Conservation (phyloP, 2,888 invertebrate species). For the Drosophila limbata region DNA sequence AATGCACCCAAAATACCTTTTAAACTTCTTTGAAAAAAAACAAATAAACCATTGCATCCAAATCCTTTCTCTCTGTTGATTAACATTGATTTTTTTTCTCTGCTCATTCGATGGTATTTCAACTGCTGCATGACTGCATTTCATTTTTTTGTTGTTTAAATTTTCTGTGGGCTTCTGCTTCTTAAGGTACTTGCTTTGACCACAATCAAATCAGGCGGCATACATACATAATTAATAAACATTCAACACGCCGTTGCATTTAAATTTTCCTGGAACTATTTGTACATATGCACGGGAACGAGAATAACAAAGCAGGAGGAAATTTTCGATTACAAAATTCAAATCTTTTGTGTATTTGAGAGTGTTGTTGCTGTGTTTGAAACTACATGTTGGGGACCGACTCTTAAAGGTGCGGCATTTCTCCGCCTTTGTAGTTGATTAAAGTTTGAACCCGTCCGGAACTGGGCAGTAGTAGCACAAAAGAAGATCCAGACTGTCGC, state of each 20-base stretch:
- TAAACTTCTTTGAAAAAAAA: too few species aligned
- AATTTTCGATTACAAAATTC: conserved; percentile 38
- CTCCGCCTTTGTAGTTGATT: conserved; percentile 11
- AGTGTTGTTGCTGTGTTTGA: conserved; percentile 36
- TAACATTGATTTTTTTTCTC: background rate
- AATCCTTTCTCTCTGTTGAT: conserved; percentile 4
- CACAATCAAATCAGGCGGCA: background rate
- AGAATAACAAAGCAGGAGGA: conserved; percentile 13
- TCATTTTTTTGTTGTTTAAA: conserved; percentile 51
- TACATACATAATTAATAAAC: conserved; percentile 50
- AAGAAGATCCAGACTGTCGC: conserved; percentile 7
- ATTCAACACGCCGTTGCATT: conserved; percentile 72
- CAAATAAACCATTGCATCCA: too few species aligned
- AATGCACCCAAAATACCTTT: too few species aligned
- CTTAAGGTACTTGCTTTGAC: background rate
- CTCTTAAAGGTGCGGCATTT: conserved; percentile 1
- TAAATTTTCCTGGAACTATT: conserved; percentile 68
- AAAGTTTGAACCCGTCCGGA: conserved; percentile 21
- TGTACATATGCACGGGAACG: conserved; percentile 33
- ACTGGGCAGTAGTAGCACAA: conserved; percentile 38
- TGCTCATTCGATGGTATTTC: conserved; percentile 3
- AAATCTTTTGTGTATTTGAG: conserved; percentile 17
- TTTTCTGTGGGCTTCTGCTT: conserved; percentile 27
- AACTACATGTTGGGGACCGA: conserved; percentile 47
- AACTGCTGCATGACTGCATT: conserved; percentile 21